Evolutionary conservation across 2,888 invertebrate species (phyloP).

Genomic region (Sesamia inferens): DNA sequence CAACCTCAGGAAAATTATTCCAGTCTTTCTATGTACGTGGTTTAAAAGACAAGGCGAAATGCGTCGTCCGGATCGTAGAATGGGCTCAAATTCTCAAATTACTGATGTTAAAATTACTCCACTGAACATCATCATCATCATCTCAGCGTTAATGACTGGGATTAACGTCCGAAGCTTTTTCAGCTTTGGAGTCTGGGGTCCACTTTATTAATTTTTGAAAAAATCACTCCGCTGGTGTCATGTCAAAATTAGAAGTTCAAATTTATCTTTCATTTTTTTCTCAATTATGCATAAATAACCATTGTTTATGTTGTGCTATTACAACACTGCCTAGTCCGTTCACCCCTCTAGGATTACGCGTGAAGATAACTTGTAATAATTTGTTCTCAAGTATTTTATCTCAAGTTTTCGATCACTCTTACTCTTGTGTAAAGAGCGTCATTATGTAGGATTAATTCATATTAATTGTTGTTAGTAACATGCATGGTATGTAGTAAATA

Average conservation of each 20-base stretch:
- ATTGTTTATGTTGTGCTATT: not conserved
- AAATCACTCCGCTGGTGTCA: no score
- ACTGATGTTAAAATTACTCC: no score
- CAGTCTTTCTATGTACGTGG: no score
- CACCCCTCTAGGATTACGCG: slow-evolving; percentile 37
- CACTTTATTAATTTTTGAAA: no score
- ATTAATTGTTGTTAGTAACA: slow-evolving; percentile 6
- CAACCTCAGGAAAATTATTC: no score
- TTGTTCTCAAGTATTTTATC: slow-evolving; percentile 41
- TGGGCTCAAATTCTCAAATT: no score
- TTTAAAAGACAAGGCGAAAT: no score
- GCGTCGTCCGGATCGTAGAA: no score
- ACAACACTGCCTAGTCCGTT: slow-evolving; percentile 21
- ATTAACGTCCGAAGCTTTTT: no score
- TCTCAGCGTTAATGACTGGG: no score
- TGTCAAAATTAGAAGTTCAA: not conserved
- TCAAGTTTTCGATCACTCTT: slow-evolving; percentile 29
- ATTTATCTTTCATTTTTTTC: not conserved
- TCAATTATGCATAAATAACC: not conserved
- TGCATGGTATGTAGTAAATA: not conserved
- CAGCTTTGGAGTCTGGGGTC: no score
- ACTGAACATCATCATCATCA: no score
- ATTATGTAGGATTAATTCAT: slow-evolving; percentile 16
- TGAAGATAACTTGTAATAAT: slow-evolving; percentile 44
- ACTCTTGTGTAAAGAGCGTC: slow-evolving; percentile 1